Percentiles rank a stretch among this genome's conserved stretches.
These are phyloP conservation scores for Disparrhopalites patrizii DNA, from an alignment of 2,888 invertebrate genomes.

Conservation along the genomic window DNA sequence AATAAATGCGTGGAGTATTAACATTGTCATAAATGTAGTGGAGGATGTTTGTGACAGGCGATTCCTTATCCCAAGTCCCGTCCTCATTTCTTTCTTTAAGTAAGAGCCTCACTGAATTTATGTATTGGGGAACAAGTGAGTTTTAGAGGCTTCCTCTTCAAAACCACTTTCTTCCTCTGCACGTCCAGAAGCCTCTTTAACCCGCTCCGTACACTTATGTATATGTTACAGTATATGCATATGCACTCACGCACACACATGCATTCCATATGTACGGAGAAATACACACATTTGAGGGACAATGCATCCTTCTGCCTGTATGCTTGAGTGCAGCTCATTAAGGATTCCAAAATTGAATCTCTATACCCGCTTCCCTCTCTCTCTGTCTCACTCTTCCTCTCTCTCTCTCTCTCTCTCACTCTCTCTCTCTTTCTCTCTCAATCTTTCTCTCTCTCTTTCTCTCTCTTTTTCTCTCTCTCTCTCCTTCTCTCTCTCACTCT, in stretches of 20 bases:
- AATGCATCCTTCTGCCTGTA: background rate
- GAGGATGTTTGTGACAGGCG: constrained; percentile 26
- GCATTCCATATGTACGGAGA: background rate
- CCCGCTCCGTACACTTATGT: background rate
- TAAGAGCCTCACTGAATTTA: constrained; percentile 4
- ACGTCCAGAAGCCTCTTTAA: background rate
- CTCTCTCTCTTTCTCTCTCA: no score
- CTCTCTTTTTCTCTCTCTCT: no score
- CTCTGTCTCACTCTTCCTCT: background rate
- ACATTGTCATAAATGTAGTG: constrained; percentile 29
- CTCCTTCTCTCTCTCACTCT: no score
- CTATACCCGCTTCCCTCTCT: constrained; percentile 9
- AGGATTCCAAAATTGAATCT: constrained; percentile 26
- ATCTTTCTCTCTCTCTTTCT: no score
- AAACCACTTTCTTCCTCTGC: background rate
- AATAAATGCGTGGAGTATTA: constrained; percentile 19
- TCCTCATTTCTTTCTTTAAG: no score
- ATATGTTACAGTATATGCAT: background rate
- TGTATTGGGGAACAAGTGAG: constrained; percentile 16
- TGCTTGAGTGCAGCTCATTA: constrained; percentile 25
- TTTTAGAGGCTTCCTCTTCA: constrained; percentile 10
- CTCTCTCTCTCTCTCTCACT: background rate
- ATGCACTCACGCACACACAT: background rate
- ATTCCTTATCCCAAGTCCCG: constrained; percentile 26
- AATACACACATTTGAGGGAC: no score